These are phyloP conservation scores for Ormyrus nitidulus DNA, from an alignment of 2,888 invertebrate species.

Conservation along the genomic window DNA sequence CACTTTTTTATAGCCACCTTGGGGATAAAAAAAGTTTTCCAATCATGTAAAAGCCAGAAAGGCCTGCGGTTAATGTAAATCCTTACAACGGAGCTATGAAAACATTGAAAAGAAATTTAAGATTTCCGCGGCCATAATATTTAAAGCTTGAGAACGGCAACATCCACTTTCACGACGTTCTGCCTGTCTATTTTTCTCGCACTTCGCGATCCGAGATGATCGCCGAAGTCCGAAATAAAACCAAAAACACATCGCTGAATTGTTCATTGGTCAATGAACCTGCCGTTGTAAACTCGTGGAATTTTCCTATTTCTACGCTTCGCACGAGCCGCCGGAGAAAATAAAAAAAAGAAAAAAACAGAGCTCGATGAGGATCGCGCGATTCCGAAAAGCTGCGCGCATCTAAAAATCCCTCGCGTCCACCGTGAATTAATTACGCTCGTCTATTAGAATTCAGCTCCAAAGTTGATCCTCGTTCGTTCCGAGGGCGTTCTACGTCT, in stretches of 20 bases:
- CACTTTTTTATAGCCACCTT: too few relatives aligned
- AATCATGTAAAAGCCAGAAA: too few relatives aligned
- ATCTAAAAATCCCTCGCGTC: not conserved
- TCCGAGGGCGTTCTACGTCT: not conserved
- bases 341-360: constrained; percentile 11
- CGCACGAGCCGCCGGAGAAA: not conserved
- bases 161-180: constrained; percentile 18
- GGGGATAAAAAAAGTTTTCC: too few relatives aligned
- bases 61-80: too few relatives aligned
- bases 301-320: constrained; percentile 35
- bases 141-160: not conserved
- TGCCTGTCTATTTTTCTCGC: not conserved
- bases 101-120: not conserved
- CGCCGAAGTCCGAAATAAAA: constrained; percentile 6
- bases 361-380: not conserved
- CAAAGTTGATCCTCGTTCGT: not conserved
- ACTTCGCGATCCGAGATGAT: too few relatives aligned
- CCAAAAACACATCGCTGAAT: constrained; percentile 1
- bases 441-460: not conserved
- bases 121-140: not conserved
- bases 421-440: not conserved
- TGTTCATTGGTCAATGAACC: constrained; percentile 40
- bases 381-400: not conserved
- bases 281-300: constrained; percentile 1
- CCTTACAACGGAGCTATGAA: not conserved